A percentile compares a stretch with the other conserved stretches of the same genome.
These are phyloP conservation scores for Perdita meconis DNA, from an alignment of 2,888 invertebrate genomes.

Conservation along the genomic window DNA sequence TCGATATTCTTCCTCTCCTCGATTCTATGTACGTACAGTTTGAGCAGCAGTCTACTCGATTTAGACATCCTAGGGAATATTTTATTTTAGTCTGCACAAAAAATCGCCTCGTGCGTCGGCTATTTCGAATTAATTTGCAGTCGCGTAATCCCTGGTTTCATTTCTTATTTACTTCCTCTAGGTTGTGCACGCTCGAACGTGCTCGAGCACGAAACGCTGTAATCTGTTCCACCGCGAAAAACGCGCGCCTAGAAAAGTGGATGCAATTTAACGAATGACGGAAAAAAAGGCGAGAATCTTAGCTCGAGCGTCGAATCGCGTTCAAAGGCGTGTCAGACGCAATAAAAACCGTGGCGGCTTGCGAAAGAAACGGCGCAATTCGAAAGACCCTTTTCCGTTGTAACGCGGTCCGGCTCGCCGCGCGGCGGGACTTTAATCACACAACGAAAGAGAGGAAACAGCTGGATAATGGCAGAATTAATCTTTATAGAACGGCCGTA, in stretches of 20 bases:
- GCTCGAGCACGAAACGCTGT: conserved; percentile 10
- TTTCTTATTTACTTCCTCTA: conserved; percentile 21
- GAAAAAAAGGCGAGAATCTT: too few species aligned
- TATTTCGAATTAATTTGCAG: conserved; percentile 16
- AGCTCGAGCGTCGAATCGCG: too few species aligned
- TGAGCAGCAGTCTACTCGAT: conserved; percentile 14
- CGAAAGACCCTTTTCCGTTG: too few species aligned
- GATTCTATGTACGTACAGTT: conserved; percentile 13
- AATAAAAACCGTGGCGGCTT: too few species aligned
- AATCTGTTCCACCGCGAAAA: background rate
- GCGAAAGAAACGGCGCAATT: too few species aligned
- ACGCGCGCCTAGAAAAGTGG: background rate
- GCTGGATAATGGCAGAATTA: conserved; percentile 49
- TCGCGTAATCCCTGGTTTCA: conserved; percentile 38
- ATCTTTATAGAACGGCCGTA: conserved; percentile 50
- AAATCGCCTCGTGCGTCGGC: conserved; percentile 42
- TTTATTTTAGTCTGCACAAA: conserved; percentile 9
- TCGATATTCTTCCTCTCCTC: conserved; percentile 2
- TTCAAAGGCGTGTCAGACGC: too few species aligned
- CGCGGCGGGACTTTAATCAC: conserved; percentile 38
- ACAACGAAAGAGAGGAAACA: background rate
- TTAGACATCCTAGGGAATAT: conserved; percentile 12
- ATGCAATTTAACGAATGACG: too few species aligned
- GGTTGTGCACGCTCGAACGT: conserved; percentile 19
- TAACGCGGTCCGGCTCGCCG: too few species aligned